Conservation (phyloP, 2,888 invertebrate species). For the Acleris sparsana region DNA sequence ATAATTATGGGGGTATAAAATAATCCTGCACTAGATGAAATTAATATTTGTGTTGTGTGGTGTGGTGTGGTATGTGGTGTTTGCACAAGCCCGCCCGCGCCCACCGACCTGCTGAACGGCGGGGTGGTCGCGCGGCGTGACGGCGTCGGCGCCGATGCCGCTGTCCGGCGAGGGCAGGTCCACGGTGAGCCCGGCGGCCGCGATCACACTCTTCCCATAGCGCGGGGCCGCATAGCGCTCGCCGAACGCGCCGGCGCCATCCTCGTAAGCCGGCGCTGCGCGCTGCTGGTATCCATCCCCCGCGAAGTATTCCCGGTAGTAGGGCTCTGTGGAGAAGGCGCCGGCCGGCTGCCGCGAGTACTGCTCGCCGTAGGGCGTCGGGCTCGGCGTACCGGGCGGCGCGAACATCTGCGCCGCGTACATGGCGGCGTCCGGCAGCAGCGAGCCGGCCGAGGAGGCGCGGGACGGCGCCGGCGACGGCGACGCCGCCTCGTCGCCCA, state of each 20-base stretch:
- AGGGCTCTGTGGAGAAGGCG: slow-evolving; percentile 87
- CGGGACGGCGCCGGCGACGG: slow-evolving; percentile 86
- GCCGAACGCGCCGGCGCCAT: slow-evolving; percentile 86
- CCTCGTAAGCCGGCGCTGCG: slow-evolving; percentile 82
- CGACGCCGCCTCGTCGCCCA: slow-evolving; percentile 84
- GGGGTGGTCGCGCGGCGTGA: slow-evolving; percentile 95
- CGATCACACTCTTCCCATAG: slow-evolving; percentile 88
- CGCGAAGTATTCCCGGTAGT: slow-evolving; percentile 92
- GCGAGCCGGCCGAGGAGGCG: slow-evolving; percentile 81
- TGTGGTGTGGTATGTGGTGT: slow-evolving; percentile 49
- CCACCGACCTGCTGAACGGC: slow-evolving; percentile 93
- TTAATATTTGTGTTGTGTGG: slow-evolving; percentile 45
- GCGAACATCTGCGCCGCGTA: slow-evolving; percentile 88
- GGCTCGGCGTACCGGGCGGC: slow-evolving; percentile 87
- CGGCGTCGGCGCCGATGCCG: slow-evolving; percentile 97
- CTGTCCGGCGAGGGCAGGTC: slow-evolving; percentile 98
- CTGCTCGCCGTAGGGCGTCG: slow-evolving; percentile 84
- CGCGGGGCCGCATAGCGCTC: slow-evolving; percentile 88
- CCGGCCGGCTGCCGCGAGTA: slow-evolving; percentile 71
- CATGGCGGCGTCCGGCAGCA: slow-evolving; percentile 86
- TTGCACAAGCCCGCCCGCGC: slow-evolving; percentile 69
- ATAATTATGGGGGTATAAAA: background rate
- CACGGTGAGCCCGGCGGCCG: slow-evolving; percentile 92
- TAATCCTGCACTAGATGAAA: slow-evolving; percentile 18
- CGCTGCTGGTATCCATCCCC: slow-evolving; percentile 85